Base-by-base conservation (phyloP, 2,113 vertebrate genomes). In the Isichthys henryi region DNA sequence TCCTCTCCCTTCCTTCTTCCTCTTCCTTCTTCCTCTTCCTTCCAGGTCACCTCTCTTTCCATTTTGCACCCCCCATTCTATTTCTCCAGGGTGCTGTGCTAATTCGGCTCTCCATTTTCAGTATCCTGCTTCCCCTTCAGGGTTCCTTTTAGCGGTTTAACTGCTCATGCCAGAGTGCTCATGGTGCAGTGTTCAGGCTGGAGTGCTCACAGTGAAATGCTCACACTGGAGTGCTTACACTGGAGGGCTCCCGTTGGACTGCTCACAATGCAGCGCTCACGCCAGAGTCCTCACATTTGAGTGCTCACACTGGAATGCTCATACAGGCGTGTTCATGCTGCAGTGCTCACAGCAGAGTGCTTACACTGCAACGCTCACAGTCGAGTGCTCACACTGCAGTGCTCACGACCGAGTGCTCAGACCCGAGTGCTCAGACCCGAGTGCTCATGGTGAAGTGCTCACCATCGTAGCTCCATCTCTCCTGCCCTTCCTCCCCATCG, bases 61-160 rank as follows among this genome's bases (percentile, higher is more conserved):
- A 53, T 92, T 93, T 91, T 92, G 92, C 93, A 91, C 93, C 91
- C 92, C 90, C 49, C 91, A 85, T 89, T 89, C 90, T 92, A 92
- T 94, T 92, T 91, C 94, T 95, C 95, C 96, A 92, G 95, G 95
- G 96, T 95, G 94, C 95, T 95, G 95, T 95, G 95, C 96, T 96
- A 96, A 95, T 96, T 96, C 95, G 92, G 92, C 83, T 88, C 92
- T 94, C 88, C 10, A n/a, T 93, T 93, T 95, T 91, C 93, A 93
- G 93, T 94, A 95, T 94, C 95, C 95, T 95, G 95, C 92, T 95
- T 96, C 94, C 92, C 92, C 92, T 90, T 92, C 95, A 95, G 95
- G 94, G 93, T 93, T 49, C 90, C 92, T 95, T 93, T 93, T 82
- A 58, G 92, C 91, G 91, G 89, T 91, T 89, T 89, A 90, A 89